Conservation (phyloP, 2,888 invertebrate species). For the Leptopilina drosophilae region DNA sequence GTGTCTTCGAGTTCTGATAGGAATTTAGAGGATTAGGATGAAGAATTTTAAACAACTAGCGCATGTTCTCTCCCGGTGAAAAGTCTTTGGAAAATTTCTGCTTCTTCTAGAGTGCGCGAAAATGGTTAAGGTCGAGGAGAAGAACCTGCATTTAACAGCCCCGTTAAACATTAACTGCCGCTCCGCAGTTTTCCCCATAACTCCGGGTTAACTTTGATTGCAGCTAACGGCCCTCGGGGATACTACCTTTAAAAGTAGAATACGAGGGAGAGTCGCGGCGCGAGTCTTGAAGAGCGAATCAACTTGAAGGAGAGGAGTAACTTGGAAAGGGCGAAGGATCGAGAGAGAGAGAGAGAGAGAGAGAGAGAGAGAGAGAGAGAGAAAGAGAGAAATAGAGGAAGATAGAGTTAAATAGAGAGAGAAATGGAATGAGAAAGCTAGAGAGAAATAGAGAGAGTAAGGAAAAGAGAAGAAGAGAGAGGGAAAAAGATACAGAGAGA, state of each 20-base stretch:
- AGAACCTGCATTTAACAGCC: constrained; percentile 72
- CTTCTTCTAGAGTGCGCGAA: constrained; percentile 54
- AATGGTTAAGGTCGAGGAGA: constrained; percentile 59
- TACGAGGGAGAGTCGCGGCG: constrained; percentile 54
- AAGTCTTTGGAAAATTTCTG: constrained; percentile 53
- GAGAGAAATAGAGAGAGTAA: too few relatives aligned
- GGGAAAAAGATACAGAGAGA: too few relatives aligned
- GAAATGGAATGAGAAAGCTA: too few relatives aligned
- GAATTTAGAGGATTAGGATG: constrained; percentile 11
- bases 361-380: constrained; percentile 47
- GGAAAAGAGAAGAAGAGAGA: too few relatives aligned
- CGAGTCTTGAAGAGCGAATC: constrained; percentile 51
- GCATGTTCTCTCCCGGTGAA: constrained; percentile 42
- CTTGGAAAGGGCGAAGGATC: constrained; percentile 2
- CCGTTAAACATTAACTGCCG: constrained; percentile 75
- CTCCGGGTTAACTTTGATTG: constrained; percentile 76
- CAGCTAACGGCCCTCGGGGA: constrained; percentile 72
- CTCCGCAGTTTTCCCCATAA: constrained; percentile 72
- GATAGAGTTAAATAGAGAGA: too few relatives aligned
- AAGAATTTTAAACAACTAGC: constrained; percentile 16
- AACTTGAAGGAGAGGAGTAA: constrained; percentile 45
- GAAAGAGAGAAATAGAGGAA: too few relatives aligned
- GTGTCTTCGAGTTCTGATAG: background rate
- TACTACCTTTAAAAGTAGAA: constrained; percentile 67
- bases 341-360: constrained; percentile 50